Percentiles rank a stretch among this genome's conserved stretches.
phyloP scores from a whole-genome alignment of 1,140 invertebrate genomes.

The Drosophila parvula region DNA sequence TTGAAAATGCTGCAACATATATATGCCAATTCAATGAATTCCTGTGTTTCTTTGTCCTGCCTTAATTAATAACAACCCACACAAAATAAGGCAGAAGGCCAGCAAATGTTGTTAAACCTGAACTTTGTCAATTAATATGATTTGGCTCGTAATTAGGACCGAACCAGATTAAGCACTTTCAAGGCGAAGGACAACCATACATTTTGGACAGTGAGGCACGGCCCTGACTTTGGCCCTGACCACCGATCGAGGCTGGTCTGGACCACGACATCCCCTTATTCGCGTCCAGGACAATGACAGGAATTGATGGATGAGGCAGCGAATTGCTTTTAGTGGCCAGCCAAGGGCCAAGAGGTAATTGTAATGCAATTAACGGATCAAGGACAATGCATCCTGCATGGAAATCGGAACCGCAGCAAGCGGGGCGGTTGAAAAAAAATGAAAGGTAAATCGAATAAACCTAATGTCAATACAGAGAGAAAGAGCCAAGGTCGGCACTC shows the following conservation, averaged over 20 bases:
- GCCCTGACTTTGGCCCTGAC: background rate
- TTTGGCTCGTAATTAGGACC: background rate
- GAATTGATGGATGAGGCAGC: conserved; percentile 18
- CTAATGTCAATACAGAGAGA: conserved; percentile 22
- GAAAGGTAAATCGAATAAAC: conserved; percentile 61
- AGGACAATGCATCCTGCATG: conserved; percentile 18
- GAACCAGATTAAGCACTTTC: background rate
- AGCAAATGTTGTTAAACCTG: background rate
- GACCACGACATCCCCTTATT: too few relatives aligned
- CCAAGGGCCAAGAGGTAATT: conserved; percentile 44
- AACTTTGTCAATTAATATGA: background rate
- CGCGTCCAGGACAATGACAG: conserved; percentile 8
- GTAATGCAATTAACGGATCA: conserved; percentile 63
- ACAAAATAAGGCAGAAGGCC: too few relatives aligned
- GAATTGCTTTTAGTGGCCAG: conserved; percentile 7
- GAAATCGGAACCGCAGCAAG: conserved; percentile 21
- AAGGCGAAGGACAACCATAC: background rate
- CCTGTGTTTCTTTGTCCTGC: background rate
- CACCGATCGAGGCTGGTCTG: background rate
- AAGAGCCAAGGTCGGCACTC: conserved; percentile 22
- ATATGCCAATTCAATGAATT: background rate
- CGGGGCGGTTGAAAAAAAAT: conserved; percentile 1
- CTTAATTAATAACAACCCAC: background rate
- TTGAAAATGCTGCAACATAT: background rate
- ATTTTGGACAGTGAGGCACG: background rate